A percentile compares a stretch with the other conserved stretches of the same genome.
phyloP scores from a whole-genome alignment of 2,888 invertebrate genomes.

The Thera britannica region DNA sequence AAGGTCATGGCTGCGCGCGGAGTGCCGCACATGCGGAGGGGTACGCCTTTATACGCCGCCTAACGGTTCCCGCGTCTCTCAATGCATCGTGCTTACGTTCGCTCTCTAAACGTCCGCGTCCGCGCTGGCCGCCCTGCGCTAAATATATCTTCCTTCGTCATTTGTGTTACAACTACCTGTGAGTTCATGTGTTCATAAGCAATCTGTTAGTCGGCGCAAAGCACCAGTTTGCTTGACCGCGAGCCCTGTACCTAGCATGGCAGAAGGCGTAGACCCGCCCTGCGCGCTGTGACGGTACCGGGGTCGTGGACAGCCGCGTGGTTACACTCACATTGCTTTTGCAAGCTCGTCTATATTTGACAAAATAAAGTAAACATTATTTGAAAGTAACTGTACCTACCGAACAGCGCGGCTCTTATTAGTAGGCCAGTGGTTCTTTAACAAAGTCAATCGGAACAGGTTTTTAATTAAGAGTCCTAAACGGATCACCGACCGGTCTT shows the following conservation, averaged over 20 bases:
- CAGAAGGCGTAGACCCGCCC: too few relatives aligned
- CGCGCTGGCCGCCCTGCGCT: constrained; percentile 49
- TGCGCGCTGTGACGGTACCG: not conserved
- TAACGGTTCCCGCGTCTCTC: constrained; percentile 68
- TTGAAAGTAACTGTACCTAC: constrained; percentile 28
- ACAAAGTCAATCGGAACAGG: constrained; percentile 18
- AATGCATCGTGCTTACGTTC: constrained; percentile 60
- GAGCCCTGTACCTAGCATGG: not conserved
- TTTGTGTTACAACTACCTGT: constrained; percentile 58
- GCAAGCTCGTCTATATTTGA: constrained; percentile 11
- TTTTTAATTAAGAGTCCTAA: constrained; percentile 26
- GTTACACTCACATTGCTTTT: not conserved
- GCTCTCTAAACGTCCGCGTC: constrained; percentile 50
- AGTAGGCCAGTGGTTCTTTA: constrained; percentile 27
- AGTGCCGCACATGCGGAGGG: constrained; percentile 44
- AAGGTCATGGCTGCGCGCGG: constrained; percentile 65
- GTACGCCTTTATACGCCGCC: constrained; percentile 67
- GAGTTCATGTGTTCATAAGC: constrained; percentile 19
- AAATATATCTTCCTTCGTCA: constrained; percentile 70
- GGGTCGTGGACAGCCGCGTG: constrained; percentile 11
- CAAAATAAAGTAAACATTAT: constrained; percentile 15
- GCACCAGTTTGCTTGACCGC: constrained; percentile 12
- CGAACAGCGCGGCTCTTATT: constrained; percentile 12
- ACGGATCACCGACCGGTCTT: constrained; percentile 22
- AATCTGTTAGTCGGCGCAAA: constrained; percentile 39